These are phyloP conservation scores for Misgurnus anguillicaudatus DNA, from an alignment of 2,113 vertebrate genomes.

Conservation along the genomic window DNA sequence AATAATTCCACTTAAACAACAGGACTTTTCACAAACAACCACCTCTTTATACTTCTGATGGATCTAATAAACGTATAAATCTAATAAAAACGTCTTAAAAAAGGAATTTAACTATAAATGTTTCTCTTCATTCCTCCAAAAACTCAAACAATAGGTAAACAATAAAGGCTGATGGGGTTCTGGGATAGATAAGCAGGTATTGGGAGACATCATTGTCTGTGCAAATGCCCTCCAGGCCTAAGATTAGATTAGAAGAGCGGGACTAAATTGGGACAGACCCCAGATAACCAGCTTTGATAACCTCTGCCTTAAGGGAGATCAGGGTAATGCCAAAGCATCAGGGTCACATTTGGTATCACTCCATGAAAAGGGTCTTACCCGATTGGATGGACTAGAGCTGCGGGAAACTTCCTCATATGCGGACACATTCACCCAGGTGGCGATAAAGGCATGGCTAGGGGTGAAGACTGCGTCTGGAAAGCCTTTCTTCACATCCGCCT, in stretches of 20 bases:
- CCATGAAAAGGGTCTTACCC: conserved; percentile 73
- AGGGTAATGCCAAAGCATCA: conserved; percentile 1
- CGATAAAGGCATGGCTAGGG: conserved; percentile 81
- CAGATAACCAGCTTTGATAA: conserved; percentile 69
- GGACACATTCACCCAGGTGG: conserved; percentile 90
- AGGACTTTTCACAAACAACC: neutral
- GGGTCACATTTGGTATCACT: conserved; percentile 28
- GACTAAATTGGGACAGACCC: conserved; percentile 13
- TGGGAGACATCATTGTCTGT: conserved; percentile 25
- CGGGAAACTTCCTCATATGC: conserved; percentile 80
- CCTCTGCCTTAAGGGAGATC: conserved; percentile 51
- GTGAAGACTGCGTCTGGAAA: conserved; percentile 79
- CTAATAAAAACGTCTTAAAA: too few species aligned
- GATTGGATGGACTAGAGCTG: conserved; percentile 63
- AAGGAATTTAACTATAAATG: too few species aligned
- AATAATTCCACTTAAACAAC: conserved; percentile 25
- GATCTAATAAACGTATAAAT: neutral
- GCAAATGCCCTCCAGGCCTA: conserved; percentile 46
- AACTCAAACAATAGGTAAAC: conserved; percentile 4
- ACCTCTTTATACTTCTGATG: neutral
- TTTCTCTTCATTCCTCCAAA: too few species aligned
- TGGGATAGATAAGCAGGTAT: conserved; percentile 47
- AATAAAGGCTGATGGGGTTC: conserved; percentile 39
- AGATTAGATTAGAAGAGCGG: conserved; percentile 35
- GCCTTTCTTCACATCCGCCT: conserved; percentile 76